Evolutionary conservation across 2,888 invertebrate species (phyloP).

Genomic region (Phengaris alcon): DNA sequence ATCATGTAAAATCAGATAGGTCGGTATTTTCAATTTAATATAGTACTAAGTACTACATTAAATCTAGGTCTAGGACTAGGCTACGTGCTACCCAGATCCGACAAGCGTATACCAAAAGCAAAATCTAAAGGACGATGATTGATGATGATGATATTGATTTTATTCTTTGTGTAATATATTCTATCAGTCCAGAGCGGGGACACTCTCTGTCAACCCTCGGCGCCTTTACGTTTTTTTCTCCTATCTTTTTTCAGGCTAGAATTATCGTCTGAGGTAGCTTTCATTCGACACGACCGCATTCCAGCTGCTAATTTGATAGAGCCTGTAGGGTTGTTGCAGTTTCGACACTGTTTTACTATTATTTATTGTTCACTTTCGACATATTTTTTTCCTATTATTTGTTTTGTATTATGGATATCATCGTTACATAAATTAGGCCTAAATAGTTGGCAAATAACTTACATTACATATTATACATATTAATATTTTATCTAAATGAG

Average conservation of each 20-base stretch:
- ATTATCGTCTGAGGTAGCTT: conserved; percentile 69
- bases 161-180: conserved; percentile 21
- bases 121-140: neutral
- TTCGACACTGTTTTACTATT: neutral
- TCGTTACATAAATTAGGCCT: neutral
- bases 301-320: conserved; percentile 68
- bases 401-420: neutral
- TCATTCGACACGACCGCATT: conserved; percentile 69
- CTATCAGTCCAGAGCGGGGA: neutral
- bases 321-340: conserved; percentile 35
- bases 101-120: no score
- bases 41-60: no score
- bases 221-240: conserved; percentile 58
- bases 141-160: conserved; percentile 9
- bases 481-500: neutral
- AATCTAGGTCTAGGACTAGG: no score
- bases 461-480: neutral
- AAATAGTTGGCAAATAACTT: neutral
- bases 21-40: no score
- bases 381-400: no score
- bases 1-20: no score
- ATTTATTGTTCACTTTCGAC: neutral
- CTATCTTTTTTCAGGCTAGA: conserved; percentile 62
- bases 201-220: conserved; percentile 75
- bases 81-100: no score